phyloP scores from a whole-genome alignment of 2,113 vertebrate species.

The Mirounga angustirostris region DNA sequence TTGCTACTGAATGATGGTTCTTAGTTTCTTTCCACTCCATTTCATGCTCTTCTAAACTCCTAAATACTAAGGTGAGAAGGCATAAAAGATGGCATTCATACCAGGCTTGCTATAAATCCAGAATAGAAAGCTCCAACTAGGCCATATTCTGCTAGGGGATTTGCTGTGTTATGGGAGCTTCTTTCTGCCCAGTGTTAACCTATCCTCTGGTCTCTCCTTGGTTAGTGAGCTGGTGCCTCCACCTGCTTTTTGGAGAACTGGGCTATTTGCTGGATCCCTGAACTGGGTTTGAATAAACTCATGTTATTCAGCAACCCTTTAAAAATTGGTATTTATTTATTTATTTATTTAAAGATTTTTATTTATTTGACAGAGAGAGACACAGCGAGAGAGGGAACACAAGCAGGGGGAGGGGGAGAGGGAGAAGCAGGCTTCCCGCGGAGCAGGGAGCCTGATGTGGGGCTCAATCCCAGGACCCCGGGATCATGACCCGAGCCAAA shows the following conservation, averaged over 20 bases:
- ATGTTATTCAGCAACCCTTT: not conserved
- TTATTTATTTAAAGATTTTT: too few relatives aligned
- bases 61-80: not conserved
- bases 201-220: not conserved
- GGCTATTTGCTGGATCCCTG: not conserved
- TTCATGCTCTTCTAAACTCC: conserved; percentile 6
- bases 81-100: not conserved
- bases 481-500: too few relatives aligned
- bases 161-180: not conserved
- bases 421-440: too few relatives aligned
- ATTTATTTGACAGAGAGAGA: too few relatives aligned
- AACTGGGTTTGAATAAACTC: not conserved
- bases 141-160: not conserved
- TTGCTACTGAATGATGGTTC: not conserved
- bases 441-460: too few relatives aligned
- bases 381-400: too few relatives aligned
- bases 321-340: too few relatives aligned
- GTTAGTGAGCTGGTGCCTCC: not conserved
- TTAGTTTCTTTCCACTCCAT: conserved; percentile 17
- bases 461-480: too few relatives aligned
- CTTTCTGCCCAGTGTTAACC: not conserved
- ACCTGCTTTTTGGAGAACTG: not conserved
- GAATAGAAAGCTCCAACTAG: not conserved
- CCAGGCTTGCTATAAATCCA: not conserved
- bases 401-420: too few relatives aligned